These are phyloP conservation scores for Plebejus anna DNA, from an alignment of 2,888 invertebrate species.

Conservation along the genomic window DNA sequence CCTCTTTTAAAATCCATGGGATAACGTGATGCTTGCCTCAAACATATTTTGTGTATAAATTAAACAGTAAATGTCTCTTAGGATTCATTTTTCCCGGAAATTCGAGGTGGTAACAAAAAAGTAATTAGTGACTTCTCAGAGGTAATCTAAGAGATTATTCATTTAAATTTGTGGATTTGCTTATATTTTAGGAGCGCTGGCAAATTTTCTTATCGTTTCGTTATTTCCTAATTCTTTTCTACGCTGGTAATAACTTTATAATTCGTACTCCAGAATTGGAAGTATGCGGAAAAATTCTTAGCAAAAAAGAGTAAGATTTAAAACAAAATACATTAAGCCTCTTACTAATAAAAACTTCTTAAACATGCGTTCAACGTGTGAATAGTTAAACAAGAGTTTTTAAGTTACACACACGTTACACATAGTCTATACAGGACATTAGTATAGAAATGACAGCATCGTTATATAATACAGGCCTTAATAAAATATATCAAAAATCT, in stretches of 20 bases:
- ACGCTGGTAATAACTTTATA: background rate
- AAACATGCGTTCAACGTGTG: no score
- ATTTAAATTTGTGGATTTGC: conserved; percentile 44
- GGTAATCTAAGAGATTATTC: conserved; percentile 47
- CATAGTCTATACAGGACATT: no score
- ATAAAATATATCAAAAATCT: no score
- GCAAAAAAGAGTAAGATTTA: background rate
- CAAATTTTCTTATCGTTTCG: conserved; percentile 10
- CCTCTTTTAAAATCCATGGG: background rate
- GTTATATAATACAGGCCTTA: no score
- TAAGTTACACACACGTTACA: no score
- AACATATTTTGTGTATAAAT: background rate
- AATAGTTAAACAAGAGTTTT: no score
- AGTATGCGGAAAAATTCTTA: background rate
- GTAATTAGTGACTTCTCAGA: conserved; percentile 46
- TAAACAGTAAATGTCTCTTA: conserved; percentile 16
- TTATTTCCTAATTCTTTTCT: background rate
- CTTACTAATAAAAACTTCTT: no score
- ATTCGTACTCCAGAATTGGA: background rate
- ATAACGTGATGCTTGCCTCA: conserved; percentile 17
- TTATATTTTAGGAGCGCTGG: background rate
- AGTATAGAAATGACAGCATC: no score
- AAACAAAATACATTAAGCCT: no score
- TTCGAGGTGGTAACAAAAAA: conserved; percentile 39
- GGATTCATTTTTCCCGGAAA: conserved; percentile 19